These are phyloP conservation scores for Sylvilagus bachmani DNA, from an alignment of 2,113 vertebrate genomes.

Conservation along the genomic window DNA sequence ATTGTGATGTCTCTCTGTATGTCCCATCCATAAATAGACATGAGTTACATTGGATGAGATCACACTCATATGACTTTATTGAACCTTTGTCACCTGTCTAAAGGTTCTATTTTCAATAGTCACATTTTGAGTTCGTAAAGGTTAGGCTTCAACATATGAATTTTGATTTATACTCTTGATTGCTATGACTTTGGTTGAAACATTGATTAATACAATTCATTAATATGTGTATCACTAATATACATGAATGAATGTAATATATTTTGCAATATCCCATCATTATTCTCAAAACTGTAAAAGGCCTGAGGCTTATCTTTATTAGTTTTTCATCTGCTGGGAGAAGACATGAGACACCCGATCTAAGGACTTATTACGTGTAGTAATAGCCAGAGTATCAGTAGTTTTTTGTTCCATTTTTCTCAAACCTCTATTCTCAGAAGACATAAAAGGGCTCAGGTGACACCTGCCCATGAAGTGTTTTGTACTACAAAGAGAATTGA, in stretches of 20 bases:
- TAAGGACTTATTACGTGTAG: background rate
- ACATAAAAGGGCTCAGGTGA: background rate
- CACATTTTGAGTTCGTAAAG: background rate
- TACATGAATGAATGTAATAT: background rate
- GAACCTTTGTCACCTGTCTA: background rate
- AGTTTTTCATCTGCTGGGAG: background rate
- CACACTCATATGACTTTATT: background rate
- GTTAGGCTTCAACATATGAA: background rate
- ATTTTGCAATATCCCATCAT: background rate
- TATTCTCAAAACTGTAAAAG: background rate
- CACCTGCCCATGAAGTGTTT: rapidly evolving
- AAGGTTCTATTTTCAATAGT: background rate
- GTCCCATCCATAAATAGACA: background rate
- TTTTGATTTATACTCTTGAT: background rate
- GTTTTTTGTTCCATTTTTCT: background rate
- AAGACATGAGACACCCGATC: background rate
- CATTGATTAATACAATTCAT: background rate
- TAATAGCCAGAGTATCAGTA: background rate
- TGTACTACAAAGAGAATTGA: background rate
- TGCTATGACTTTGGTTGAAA: too few species aligned
- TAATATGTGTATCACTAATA: background rate
- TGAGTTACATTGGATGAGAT: background rate
- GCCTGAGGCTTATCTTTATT: background rate
- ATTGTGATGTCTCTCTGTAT: background rate
- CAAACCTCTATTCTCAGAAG: background rate